phyloP scores from a whole-genome alignment of 2,888 invertebrate genomes.

The Parelbella ahira region DNA sequence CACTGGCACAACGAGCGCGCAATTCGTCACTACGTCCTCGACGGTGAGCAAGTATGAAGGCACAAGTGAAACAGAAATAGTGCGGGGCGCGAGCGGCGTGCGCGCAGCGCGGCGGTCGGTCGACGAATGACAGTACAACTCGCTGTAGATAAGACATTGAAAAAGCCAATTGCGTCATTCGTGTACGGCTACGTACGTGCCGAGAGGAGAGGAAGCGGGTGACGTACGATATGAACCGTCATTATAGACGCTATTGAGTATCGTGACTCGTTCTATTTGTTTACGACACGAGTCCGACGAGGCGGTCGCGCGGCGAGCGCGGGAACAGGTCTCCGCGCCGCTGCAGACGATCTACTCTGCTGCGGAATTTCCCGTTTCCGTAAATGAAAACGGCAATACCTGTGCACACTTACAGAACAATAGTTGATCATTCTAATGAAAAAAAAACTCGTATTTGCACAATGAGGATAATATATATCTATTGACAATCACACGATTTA shows the following conservation, averaged over 20 bases:
- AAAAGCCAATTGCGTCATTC: constrained; percentile 79
- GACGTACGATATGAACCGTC: constrained; percentile 68
- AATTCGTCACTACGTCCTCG: constrained; percentile 74
- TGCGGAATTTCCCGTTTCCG: constrained; percentile 21
- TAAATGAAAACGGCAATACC: constrained; percentile 12
- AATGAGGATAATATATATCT: constrained; percentile 15
- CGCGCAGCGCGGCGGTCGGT: constrained; percentile 69
- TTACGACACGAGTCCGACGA: constrained; percentile 31
- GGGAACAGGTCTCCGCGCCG: constrained; percentile 14
- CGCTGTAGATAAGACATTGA: constrained; percentile 79
- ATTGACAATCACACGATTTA: constrained; percentile 4
- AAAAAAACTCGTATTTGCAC: constrained; percentile 4
- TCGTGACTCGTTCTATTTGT: constrained; percentile 59
- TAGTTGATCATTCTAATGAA: constrained; percentile 5
- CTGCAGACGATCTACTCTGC: constrained; percentile 8
- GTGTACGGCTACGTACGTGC: constrained; percentile 73
- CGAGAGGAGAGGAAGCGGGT: constrained; percentile 74
- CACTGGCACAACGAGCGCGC: constrained; percentile 68
- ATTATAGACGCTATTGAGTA: constrained; percentile 60
- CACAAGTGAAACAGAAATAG: constrained; percentile 68
- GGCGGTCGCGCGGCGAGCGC: too few species aligned
- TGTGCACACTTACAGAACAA: constrained; percentile 8
- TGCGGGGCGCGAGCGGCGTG: constrained; percentile 51
- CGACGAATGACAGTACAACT: constrained; percentile 76
- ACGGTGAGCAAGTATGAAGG: constrained; percentile 64